phyloP scores from a whole-genome alignment of 2,113 vertebrate genomes.

The Pseudorasbora parva region DNA sequence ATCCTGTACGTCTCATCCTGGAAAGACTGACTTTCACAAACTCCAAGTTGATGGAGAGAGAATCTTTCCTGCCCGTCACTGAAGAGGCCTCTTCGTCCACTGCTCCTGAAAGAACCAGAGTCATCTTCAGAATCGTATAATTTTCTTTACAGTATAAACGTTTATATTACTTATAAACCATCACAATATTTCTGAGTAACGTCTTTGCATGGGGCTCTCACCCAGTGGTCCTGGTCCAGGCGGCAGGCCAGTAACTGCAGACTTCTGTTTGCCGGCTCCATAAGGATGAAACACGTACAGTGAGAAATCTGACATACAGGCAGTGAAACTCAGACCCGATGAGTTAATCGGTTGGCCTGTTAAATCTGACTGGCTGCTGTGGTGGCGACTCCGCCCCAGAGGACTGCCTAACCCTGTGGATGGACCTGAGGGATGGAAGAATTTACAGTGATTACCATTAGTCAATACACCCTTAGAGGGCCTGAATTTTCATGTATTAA shows the following conservation, averaged over 20 bases:
- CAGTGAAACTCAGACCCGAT: conserved; percentile 96
- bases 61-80: conserved; percentile 97
- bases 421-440: conserved; percentile 73
- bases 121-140: background rate
- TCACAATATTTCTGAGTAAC: background rate
- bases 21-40: conserved; percentile 98
- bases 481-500: too few species aligned
- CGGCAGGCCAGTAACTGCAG: conserved; percentile 86
- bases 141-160: background rate
- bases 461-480: background rate
- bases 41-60: conserved; percentile 96
- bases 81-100: conserved; percentile 94
- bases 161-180: background rate
- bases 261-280: conserved; percentile 95
- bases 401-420: conserved; percentile 88
- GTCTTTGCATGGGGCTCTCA: conserved; percentile 61
- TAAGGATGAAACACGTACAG: conserved; percentile 98
- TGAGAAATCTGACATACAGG: conserved; percentile 98
- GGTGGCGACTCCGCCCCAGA: conserved; percentile 90
- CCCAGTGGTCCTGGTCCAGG: conserved; percentile 87
- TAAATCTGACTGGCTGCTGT: conserved; percentile 96
- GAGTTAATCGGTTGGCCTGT: conserved; percentile 86
- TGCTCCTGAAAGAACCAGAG: conserved; percentile 75
- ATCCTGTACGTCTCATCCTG: conserved; percentile 90
- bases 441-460: background rate